Conservation (phyloP, 2,888 invertebrate species). For the Calliphora vomitoria region DNA sequence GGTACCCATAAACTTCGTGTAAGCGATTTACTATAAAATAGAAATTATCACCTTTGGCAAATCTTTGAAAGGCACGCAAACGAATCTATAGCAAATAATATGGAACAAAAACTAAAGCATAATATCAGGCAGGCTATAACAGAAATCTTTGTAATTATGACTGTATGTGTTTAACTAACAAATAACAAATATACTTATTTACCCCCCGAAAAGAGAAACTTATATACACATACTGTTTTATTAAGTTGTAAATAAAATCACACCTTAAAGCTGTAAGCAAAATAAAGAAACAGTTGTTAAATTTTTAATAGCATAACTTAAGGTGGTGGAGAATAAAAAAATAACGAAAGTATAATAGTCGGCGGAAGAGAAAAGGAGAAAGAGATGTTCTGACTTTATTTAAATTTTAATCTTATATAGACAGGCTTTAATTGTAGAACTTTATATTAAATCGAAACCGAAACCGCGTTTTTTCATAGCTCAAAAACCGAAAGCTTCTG, state of each 20-base stretch:
- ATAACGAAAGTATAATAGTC: background rate
- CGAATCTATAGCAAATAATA: background rate
- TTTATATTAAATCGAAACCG: too few species aligned
- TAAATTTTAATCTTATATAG: too few species aligned
- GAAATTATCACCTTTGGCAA: constrained; percentile 45
- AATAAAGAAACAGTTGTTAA: background rate
- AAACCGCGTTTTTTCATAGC: too few species aligned
- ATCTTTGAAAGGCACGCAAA: constrained; percentile 51
- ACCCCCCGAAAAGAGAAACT: background rate
- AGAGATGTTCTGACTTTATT: background rate
- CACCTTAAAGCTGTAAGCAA: constrained; percentile 16
- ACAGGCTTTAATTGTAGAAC: too few species aligned
- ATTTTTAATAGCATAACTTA: constrained; percentile 31
- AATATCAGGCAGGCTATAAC: background rate
- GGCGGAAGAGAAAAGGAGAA: background rate
- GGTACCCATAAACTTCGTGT: background rate
- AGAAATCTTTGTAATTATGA: constrained; percentile 14
- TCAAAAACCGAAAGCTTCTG: too few species aligned
- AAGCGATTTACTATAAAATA: constrained; percentile 26
- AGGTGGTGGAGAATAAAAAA: background rate
- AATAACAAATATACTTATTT: background rate
- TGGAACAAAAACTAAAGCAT: constrained; percentile 7
- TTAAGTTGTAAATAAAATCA: constrained; percentile 20
- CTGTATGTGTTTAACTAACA: background rate
- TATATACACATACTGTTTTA: background rate